phyloP scores from a whole-genome alignment of 2,113 vertebrate genomes.

The Larimichthys crocea region DNA sequence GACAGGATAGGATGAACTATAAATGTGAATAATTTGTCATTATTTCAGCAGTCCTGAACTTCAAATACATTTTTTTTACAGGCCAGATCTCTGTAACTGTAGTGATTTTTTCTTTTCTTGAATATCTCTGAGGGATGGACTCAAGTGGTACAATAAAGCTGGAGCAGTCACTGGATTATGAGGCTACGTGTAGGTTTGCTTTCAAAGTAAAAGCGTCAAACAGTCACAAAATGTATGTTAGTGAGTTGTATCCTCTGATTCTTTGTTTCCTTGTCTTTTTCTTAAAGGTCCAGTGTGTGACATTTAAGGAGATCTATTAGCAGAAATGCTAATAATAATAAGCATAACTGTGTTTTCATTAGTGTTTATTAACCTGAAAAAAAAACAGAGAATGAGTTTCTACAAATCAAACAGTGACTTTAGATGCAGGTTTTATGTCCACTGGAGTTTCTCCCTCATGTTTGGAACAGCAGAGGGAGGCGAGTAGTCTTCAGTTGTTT shows the following conservation, averaged over 20 bases:
- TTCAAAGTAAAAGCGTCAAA: constrained; percentile 10
- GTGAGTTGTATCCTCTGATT: neutral
- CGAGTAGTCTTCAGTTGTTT: no score
- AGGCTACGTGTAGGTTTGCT: neutral
- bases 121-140: neutral
- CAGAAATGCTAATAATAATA: no score
- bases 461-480: no score
- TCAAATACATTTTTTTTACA: neutral
- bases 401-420: no score
- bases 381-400: no score
- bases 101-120: neutral
- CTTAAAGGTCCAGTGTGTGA: neutral
- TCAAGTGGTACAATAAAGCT: neutral
- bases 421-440: no score
- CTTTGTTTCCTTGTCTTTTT: neutral
- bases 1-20: neutral
- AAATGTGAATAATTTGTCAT: neutral
- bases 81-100: neutral
- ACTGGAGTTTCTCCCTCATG: no score
- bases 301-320: no score
- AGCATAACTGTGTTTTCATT: no score
- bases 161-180: neutral
- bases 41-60: neutral
- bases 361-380: no score
- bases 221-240: neutral